Percentiles rank a stretch among this genome's conserved stretches.
Evolutionary conservation across 2,797 vertebrate genomes (phyloP).

Genomic region (Anabacerthia variegaticeps): DNA sequence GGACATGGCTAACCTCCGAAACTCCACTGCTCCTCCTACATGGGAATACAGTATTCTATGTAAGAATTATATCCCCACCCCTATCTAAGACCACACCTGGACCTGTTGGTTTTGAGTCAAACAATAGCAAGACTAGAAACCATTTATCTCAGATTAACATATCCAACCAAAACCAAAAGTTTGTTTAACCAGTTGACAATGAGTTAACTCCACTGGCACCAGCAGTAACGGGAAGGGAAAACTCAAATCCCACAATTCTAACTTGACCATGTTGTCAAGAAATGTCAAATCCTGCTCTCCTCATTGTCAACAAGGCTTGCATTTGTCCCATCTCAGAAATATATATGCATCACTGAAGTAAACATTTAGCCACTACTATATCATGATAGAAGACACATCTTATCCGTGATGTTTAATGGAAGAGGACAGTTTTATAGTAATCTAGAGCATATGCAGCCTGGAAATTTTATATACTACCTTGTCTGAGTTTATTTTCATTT

Average conservation of each 20-base stretch:
- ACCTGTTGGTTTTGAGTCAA: neutral
- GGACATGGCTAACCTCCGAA: neutral
- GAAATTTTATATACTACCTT: neutral
- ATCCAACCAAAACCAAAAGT: neutral
- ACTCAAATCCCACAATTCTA: neutral
- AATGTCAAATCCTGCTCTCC: neutral
- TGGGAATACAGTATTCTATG: neutral
- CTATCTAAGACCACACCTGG: neutral
- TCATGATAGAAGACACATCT: neutral
- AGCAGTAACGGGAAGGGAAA: neutral
- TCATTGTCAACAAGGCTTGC: accelerated
- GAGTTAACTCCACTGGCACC: neutral
- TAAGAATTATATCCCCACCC: neutral
- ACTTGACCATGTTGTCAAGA: neutral
- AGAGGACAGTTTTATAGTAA: neutral
- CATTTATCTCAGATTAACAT: neutral
- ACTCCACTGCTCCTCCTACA: neutral
- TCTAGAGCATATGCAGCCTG: neutral
- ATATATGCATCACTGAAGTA: neutral
- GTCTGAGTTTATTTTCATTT: neutral
- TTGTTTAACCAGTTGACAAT: neutral
- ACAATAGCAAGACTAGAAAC: neutral
- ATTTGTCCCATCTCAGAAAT: neutral
- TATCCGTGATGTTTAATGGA: neutral
- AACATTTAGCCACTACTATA: neutral